phyloP scores from a whole-genome alignment of 2,797 vertebrate genomes.

The Chelidonichthys spinosus region DNA sequence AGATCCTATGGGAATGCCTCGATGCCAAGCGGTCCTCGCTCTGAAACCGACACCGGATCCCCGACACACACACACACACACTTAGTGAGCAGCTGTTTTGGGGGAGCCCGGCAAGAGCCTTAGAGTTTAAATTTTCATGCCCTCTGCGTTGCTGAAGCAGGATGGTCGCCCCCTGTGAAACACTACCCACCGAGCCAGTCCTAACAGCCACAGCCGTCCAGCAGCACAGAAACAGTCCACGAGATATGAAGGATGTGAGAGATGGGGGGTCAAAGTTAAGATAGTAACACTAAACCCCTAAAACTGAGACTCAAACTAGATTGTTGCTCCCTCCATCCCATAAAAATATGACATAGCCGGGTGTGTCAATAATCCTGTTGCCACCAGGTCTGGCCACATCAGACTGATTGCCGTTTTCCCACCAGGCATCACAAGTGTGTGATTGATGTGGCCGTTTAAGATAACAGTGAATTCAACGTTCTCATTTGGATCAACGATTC shows the following conservation, averaged over 20 bases:
- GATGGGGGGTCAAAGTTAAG: not conserved
- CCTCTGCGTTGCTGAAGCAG: constrained; percentile 52
- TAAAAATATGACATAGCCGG: constrained; percentile 10
- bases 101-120: constrained; percentile 45
- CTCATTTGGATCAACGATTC: constrained; percentile 13
- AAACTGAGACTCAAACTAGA: not conserved
- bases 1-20: constrained; percentile 69
- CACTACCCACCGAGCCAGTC: constrained; percentile 14
- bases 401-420: not conserved
- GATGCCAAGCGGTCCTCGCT: constrained; percentile 50
- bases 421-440: not conserved
- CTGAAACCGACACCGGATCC: constrained; percentile 72
- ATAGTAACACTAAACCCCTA: constrained; percentile 12
- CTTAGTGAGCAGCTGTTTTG: constrained; percentile 75
- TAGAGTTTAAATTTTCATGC: constrained; percentile 71
- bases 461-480: constrained; percentile 22
- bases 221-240: constrained; percentile 15
- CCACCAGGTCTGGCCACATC: not conserved
- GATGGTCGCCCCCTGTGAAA: constrained; percentile 43
- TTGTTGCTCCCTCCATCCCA: constrained; percentile 5
- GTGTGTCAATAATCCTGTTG: not conserved
- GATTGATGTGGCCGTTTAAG: not conserved
- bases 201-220: constrained; percentile 15
- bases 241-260: constrained; percentile 9
- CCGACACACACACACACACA: constrained; percentile 30